Evolutionary conservation across 2,888 invertebrate species (phyloP).

Genomic region (Nephrotoma appendiculata): DNA sequence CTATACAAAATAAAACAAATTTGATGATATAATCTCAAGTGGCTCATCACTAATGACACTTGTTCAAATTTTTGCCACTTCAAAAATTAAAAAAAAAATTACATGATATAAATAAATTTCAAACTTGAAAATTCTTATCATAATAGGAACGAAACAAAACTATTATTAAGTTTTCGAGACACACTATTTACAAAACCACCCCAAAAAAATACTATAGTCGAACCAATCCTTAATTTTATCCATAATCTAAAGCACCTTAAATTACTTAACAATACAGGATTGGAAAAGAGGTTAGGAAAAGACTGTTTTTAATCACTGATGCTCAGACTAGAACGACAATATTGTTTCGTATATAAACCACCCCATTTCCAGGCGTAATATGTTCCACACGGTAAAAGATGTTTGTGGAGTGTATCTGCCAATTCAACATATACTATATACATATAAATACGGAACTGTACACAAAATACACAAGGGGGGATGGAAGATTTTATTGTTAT

Average conservation of each 20-base stretch:
- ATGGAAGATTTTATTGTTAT: not conserved
- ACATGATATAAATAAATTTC: not conserved
- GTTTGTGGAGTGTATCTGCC: not conserved
- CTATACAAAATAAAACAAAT: not conserved
- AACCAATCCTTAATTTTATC: not conserved
- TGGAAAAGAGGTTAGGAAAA: not conserved
- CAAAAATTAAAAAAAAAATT: not conserved
- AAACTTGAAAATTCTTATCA: not conserved
- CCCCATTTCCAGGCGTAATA: not conserved
- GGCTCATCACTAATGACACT: not conserved
- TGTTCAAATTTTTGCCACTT: not conserved
- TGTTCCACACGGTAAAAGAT: not conserved
- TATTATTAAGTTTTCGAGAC: not conserved
- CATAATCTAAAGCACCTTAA: not conserved
- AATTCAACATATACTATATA: not conserved
- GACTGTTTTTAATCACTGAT: not conserved
- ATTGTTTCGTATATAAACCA: not conserved
- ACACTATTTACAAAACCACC: not conserved
- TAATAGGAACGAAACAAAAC: not conserved
- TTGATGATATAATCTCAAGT: not conserved
- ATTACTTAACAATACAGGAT: not conserved
- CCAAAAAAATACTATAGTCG: not conserved
- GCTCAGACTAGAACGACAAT: not conserved
- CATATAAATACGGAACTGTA: not conserved
- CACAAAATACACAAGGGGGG: not conserved